Evolutionary conservation across 2,113 vertebrate genomes (phyloP).

Genomic region (Salvelinus sp.): DNA sequence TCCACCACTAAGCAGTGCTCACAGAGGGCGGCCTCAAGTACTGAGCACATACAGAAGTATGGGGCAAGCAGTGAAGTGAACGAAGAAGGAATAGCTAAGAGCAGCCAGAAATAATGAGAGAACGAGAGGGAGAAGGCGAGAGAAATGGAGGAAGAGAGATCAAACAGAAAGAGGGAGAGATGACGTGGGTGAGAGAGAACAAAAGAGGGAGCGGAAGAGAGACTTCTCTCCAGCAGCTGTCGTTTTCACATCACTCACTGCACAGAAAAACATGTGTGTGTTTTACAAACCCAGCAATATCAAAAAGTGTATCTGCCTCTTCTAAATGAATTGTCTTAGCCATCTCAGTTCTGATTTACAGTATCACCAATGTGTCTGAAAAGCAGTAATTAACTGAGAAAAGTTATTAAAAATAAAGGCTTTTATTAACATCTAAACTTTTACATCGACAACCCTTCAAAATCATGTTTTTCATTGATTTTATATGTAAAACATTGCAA

Average conservation of each 20-base stretch:
- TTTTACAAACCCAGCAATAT: slow-evolving; percentile 3
- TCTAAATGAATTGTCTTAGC: not conserved
- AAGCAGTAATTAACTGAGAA: not conserved
- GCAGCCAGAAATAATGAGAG: not conserved
- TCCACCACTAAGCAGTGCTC: not conserved
- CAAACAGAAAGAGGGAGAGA: not conserved
- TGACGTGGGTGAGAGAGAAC: not conserved
- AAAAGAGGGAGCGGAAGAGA: not conserved
- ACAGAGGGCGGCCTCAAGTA: not conserved
- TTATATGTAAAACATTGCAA: slow-evolving; percentile 17
- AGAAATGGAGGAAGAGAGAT: not conserved
- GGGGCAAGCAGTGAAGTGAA: not conserved
- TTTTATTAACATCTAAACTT: slow-evolving; percentile 33
- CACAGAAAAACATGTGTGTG: not conserved
- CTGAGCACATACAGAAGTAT: not conserved
- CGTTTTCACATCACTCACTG: not conserved
- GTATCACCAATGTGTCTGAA: not conserved
- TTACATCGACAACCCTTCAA: slow-evolving; percentile 23
- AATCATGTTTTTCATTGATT: slow-evolving; percentile 15
- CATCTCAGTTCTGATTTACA: not conserved
- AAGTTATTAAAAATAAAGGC: slow-evolving; percentile 21
- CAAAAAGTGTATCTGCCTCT: not conserved
- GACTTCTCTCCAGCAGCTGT: not conserved
- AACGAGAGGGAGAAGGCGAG: not conserved
- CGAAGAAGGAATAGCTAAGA: not conserved